Percentiles rank a stretch among this genome's conserved stretches.
Conservation (phyloP, 2,797 vertebrate genomes). For the Caiman crocodilus region DNA sequence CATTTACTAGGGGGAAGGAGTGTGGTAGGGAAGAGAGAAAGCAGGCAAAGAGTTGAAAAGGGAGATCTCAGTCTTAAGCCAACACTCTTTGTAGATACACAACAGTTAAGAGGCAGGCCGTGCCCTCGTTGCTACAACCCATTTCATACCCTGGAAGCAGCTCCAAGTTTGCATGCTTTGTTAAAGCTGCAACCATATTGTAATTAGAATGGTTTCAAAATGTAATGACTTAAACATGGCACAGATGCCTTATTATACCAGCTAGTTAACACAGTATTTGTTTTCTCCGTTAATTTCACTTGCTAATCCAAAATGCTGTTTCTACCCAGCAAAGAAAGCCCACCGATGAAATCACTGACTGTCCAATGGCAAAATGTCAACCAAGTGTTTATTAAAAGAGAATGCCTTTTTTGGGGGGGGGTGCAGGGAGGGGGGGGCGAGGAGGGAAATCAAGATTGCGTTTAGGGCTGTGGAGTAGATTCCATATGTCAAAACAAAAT, state of each 20-base stretch:
- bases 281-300: slow-evolving; percentile 72
- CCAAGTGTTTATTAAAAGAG: slow-evolving; percentile 21
- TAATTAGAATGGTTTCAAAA: slow-evolving; percentile 74
- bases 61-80: background rate
- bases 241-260: slow-evolving; percentile 77
- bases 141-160: background rate
- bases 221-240: slow-evolving; percentile 74
- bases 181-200: slow-evolving; percentile 51
- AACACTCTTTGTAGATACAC: background rate
- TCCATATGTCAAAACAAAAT: background rate
- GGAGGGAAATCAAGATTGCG: slow-evolving; percentile 4
- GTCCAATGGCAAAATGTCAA: slow-evolving; percentile 60
- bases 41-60: background rate
- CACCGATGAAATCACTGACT: slow-evolving; percentile 64
- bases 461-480: background rate
- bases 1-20: no score
- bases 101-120: background rate
- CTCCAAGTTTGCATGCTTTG: slow-evolving; percentile 25
- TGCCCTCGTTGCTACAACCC: no score
- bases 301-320: slow-evolving; percentile 74
- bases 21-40: no score
- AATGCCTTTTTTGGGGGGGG: background rate
- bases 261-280: slow-evolving; percentile 75
- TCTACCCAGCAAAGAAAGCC: slow-evolving; percentile 56
- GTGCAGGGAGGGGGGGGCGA: background rate